Evolutionary conservation across 2,888 invertebrate genomes (phyloP), one percentile per base, ranked within the genome.

Genomic region (Acanthosepion pharaonis): DNA sequence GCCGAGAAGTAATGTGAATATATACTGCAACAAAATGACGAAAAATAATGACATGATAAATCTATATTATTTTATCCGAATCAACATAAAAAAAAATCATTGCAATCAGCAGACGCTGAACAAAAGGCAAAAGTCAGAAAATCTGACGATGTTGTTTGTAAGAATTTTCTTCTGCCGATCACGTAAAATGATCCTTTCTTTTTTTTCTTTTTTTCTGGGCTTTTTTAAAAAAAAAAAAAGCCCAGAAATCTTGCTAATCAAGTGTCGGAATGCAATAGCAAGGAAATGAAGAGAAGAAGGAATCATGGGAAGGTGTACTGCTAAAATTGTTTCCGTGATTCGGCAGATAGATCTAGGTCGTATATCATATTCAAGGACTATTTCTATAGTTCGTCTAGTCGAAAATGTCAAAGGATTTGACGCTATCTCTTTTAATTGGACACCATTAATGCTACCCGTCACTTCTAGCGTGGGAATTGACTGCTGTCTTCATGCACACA

Each of bases 321-420:
- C 18, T n/a, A n/a, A 78, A 78, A 78, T 78, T 78, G 33, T 78
- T 78, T 78, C 78, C 78, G 78, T 78, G 78, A 78, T 33, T 78
- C 78, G 78, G 78, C n/a, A 78, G n/a, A 78, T 78, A 33, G n/a
- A 78, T 78, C n/a, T 78, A 78, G 78, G 78, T 15, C 15, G 78
- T 78, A 78, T 78, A 78, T 78, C 78, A 78, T 78, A 78, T 78
- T 78, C 78, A 78, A 78, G n/a, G n/a, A 78, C 78, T 78, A 78
- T 78, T 78, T 78, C 78, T 18, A 78, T 78, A 9, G 78, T 15
- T 78, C n/a, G n/a, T n/a, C 78, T 78, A 4, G n/a, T 78, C 78
- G n/a, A 78, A 78, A 78, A 78, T 78, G 78, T 78, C 78, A 78
- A 15, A n/a, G 78, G n/a, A 78, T n/a, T 78, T 78, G 78, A 78